These are phyloP conservation scores for Dicycla oo DNA, from an alignment of 2,888 invertebrate genomes.

Conservation along the genomic window DNA sequence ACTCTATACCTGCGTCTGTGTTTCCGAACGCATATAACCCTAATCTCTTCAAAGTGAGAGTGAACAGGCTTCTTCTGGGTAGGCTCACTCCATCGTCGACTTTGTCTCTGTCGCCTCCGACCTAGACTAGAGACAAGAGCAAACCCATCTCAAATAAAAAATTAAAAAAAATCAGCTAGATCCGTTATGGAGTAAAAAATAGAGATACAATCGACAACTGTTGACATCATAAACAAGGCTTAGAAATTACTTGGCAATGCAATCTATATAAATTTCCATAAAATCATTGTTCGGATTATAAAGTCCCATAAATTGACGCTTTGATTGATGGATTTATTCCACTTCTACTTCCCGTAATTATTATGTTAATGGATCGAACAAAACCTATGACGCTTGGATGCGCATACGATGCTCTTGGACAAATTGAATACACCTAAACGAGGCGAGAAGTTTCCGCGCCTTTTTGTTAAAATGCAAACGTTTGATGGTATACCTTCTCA, in stretches of 20 bases:
- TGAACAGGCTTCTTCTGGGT: no score
- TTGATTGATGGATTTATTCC: conserved; percentile 73
- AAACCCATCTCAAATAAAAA: no score
- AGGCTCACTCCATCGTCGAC: no score
- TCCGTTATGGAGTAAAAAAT: conserved; percentile 9
- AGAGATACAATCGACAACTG: conserved; percentile 14
- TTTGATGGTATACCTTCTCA: conserved; percentile 56
- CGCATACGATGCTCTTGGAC: conserved; percentile 62
- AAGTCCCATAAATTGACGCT: conserved; percentile 62
- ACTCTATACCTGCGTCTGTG: no score
- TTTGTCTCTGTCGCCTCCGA: no score
- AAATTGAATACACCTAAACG: conserved; percentile 67
- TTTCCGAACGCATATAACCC: no score
- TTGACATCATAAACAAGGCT: conserved; percentile 51
- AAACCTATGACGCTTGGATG: conserved; percentile 64
- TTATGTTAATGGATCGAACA: conserved; percentile 64
- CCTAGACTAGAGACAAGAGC: no score
- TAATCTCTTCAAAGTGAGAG: no score
- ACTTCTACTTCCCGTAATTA: conserved; percentile 69
- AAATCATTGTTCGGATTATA: conserved; percentile 65
- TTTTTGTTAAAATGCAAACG: conserved; percentile 55
- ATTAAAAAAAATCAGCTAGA: background rate
- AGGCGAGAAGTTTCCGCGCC: conserved; percentile 61
- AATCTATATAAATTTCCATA: conserved; percentile 65
- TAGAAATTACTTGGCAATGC: conserved; percentile 51